Conservation (phyloP, 2,797 vertebrate genomes). For the Vultur gryphus region DNA sequence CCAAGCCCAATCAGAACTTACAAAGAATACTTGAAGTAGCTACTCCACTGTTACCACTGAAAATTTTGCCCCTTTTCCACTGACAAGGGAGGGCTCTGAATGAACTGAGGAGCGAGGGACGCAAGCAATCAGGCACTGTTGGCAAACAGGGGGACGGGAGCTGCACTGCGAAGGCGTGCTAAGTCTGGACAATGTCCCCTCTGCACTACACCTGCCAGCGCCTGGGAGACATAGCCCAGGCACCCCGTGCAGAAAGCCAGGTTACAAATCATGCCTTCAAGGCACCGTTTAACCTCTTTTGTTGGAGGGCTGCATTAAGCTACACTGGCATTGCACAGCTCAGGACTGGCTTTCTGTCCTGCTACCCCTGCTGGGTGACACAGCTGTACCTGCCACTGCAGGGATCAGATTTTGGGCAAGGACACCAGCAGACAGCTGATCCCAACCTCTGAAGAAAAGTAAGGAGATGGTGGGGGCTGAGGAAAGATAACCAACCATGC, state of each 20-base stretch:
- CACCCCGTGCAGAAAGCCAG: neutral
- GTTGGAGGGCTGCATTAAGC: neutral
- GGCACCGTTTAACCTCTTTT: neutral
- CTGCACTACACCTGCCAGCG: neutral
- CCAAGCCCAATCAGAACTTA: neutral
- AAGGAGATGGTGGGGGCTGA: neutral
- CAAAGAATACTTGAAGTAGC: neutral
- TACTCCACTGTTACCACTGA: neutral
- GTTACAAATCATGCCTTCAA: neutral
- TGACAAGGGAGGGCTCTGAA: neutral
- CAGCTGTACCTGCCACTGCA: neutral
- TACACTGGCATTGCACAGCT: neutral
- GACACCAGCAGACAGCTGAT: neutral
- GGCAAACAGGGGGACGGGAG: neutral
- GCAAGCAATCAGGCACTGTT: fast-evolving
- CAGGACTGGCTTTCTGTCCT: neutral
- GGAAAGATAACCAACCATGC: neutral
- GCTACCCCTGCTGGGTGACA: neutral
- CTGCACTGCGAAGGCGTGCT: neutral
- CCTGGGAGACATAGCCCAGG: neutral
- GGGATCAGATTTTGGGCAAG: neutral
- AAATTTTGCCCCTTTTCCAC: neutral
- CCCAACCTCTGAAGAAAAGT: neutral
- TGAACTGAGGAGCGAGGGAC: fast-evolving
- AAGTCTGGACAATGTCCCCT: neutral